Conservation (phyloP, 2,797 vertebrate species). For the Leptoclinus maculatus region DNA sequence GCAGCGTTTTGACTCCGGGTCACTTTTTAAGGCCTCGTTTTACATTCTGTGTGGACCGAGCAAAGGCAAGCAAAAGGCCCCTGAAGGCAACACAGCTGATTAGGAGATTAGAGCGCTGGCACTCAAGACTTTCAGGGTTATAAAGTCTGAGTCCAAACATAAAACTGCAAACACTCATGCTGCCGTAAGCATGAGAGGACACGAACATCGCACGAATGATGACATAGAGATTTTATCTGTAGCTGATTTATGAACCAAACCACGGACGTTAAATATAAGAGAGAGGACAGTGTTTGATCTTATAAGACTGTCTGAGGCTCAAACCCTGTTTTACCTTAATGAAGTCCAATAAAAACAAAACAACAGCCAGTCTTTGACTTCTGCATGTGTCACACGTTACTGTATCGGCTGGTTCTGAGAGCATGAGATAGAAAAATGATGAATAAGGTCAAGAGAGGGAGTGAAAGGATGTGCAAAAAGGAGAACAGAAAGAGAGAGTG, state of each 20-base stretch:
- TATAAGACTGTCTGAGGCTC: not conserved
- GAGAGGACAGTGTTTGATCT: not conserved
- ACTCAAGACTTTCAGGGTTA: slow-evolving; percentile 19
- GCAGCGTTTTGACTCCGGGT: slow-evolving; percentile 28
- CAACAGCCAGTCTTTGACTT: not conserved
- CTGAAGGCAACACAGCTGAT: slow-evolving; percentile 56
- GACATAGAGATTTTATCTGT: not conserved
- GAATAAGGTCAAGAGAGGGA: slow-evolving; percentile 42
- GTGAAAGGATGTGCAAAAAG: slow-evolving; percentile 25
- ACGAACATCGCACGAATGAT: not conserved
- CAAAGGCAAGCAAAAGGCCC: slow-evolving; percentile 32
- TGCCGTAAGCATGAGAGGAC: not conserved
- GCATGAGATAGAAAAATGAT: slow-evolving; percentile 40
- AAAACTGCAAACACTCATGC: slow-evolving; percentile 13
- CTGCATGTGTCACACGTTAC: slow-evolving; percentile 5
- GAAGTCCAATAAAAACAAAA: not conserved
- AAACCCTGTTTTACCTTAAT: not conserved
- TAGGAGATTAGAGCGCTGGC: slow-evolving; percentile 38
- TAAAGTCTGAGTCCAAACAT: not conserved
- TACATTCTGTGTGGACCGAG: slow-evolving; percentile 24
- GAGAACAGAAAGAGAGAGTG: slow-evolving; percentile 21
- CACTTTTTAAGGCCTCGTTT: slow-evolving; percentile 20
- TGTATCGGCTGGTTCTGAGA: not conserved
- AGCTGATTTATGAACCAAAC: not conserved
- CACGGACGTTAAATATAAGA: not conserved